Evolutionary conservation across 2,113 vertebrate species (phyloP).

Genomic region (Cephalopterus ornatus): DNA sequence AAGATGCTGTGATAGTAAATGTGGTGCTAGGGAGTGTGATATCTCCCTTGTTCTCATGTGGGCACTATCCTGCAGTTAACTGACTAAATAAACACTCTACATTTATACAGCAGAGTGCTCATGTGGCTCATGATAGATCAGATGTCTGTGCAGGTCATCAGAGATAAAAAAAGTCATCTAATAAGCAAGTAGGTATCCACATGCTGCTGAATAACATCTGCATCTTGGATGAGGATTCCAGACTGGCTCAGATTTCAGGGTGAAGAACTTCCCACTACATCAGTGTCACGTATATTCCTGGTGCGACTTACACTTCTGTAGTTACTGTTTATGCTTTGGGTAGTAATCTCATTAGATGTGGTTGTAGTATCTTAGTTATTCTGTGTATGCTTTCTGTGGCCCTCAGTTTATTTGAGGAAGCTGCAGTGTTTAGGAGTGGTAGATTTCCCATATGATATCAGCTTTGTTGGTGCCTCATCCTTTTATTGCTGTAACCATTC

Average conservation of each 20-base stretch:
- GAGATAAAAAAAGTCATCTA: not conserved
- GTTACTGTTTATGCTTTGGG: not conserved
- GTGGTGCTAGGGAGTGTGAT: not conserved
- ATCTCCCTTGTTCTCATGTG: not conserved
- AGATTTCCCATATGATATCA: not conserved
- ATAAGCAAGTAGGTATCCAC: not conserved
- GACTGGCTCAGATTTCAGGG: not conserved
- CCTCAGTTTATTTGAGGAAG: not conserved
- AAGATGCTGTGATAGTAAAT: not conserved
- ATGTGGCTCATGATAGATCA: not conserved
- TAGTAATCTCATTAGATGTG: not conserved
- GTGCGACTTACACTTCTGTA: not conserved
- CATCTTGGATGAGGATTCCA: not conserved
- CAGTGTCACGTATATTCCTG: not conserved
- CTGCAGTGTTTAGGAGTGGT: not conserved
- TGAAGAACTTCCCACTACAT: not conserved
- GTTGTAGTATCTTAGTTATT: not conserved
- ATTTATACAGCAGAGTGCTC: not conserved
- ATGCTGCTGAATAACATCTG: not conserved
- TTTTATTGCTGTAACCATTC: not conserved
- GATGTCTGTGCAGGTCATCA: not conserved
- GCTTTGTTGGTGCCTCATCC: not conserved
- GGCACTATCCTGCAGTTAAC: not conserved
- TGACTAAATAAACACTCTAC: not conserved
- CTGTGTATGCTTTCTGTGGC: not conserved